phyloP scores from a whole-genome alignment of 2,797 vertebrate genomes.

The Pseudopleuronectes americanus region DNA sequence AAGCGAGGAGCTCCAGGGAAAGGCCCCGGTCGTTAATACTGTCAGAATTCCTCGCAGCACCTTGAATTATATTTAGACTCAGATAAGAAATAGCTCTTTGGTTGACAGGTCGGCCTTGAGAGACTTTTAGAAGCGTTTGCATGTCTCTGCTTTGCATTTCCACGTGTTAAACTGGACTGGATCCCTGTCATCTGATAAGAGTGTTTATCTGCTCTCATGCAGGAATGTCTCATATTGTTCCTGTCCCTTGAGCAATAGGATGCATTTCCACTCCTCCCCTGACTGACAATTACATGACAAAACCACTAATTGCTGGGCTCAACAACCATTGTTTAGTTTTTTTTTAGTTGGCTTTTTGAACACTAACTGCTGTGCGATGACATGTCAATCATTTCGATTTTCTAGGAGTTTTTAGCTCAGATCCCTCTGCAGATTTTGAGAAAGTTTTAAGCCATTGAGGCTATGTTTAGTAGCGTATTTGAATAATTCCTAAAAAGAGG shows the following conservation, averaged over 20 bases:
- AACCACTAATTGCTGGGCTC: constrained; percentile 60
- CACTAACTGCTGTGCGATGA: constrained; percentile 13
- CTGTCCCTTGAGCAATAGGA: constrained; percentile 39
- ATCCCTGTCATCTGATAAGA: background rate
- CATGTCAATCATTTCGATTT: constrained; percentile 12
- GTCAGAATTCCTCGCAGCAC: constrained; percentile 15
- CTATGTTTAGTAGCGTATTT: background rate
- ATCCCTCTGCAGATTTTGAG: constrained; percentile 3
- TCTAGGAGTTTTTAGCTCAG: no score
- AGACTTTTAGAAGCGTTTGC: background rate
- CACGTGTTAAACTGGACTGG: background rate
- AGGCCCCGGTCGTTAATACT: constrained; percentile 3
- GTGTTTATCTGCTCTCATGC: constrained; percentile 14
- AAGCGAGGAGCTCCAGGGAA: constrained; percentile 34
- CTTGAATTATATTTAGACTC: constrained; percentile 25
- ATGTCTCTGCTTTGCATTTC: background rate
- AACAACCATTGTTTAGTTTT: constrained; percentile 50
- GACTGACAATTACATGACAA: constrained; percentile 53
- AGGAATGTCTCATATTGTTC: constrained; percentile 40
- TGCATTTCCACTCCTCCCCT: constrained; percentile 19
- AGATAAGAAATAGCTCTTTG: constrained; percentile 27
- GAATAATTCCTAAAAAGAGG: constrained; percentile 4
- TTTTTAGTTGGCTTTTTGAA: constrained; percentile 20
- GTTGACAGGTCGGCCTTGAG: constrained; percentile 1
- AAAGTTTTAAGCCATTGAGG: background rate